phyloP scores from a whole-genome alignment of 2,113 vertebrate species.

The Eclectus roratus region DNA sequence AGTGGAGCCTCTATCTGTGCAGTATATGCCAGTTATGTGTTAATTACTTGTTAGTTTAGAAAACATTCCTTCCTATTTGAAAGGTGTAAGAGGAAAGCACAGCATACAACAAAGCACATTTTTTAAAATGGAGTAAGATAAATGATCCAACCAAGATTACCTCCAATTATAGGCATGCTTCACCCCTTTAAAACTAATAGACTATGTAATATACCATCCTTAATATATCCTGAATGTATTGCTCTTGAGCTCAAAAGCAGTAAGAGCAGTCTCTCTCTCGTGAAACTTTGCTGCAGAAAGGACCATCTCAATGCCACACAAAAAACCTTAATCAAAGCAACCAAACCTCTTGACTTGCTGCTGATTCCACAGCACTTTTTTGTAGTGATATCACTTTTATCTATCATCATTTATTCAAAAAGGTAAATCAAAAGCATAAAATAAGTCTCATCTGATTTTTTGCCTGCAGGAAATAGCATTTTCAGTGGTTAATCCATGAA shows the following conservation, averaged over 20 bases:
- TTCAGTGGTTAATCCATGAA: slow-evolving; percentile 4
- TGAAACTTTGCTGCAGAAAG: background rate
- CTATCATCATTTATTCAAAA: slow-evolving; percentile 62
- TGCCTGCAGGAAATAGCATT: slow-evolving; percentile 26
- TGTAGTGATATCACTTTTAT: slow-evolving; percentile 10
- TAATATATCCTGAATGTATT: background rate
- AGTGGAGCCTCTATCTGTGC: background rate
- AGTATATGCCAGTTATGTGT: background rate
- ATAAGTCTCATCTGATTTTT: slow-evolving; percentile 29
- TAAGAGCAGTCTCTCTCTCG: background rate
- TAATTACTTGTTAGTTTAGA: background rate
- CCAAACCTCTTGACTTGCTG: slow-evolving; percentile 19
- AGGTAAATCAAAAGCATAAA: slow-evolving; percentile 56
- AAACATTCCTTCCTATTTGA: background rate
- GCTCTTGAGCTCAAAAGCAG: slow-evolving; percentile 10
- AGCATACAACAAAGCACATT: background rate
- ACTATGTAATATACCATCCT: background rate
- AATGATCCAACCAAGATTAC: background rate
- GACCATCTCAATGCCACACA: background rate
- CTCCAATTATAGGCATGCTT: background rate
- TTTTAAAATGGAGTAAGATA: background rate
- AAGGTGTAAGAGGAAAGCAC: background rate
- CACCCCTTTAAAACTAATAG: background rate
- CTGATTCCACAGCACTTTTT: slow-evolving; percentile 37
- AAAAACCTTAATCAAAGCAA: slow-evolving; percentile 42